Conservation (phyloP, 2,797 vertebrate genomes). For the Parauchenoglanis ngamensis region DNA sequence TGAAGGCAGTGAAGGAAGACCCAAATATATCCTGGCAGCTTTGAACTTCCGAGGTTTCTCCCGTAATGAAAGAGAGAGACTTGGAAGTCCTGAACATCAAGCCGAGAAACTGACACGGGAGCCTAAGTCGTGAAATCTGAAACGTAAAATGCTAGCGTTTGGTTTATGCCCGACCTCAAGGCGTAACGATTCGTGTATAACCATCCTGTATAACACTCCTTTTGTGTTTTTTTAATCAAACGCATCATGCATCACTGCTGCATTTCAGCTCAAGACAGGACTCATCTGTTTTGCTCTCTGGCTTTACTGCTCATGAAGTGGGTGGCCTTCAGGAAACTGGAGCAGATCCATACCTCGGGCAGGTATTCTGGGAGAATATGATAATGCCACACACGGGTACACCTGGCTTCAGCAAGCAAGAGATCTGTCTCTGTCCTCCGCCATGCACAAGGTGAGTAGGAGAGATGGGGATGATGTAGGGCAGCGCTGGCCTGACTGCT, state of each 20-base stretch:
- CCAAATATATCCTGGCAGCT: slow-evolving; percentile 42
- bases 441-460: slow-evolving; percentile 23
- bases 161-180: not conserved
- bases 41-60: slow-evolving; percentile 25
- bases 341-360: slow-evolving; percentile 36
- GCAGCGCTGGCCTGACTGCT: slow-evolving; percentile 46
- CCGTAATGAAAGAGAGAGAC: slow-evolving; percentile 8
- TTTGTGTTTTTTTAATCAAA: not conserved
- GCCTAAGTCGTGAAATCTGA: not conserved
- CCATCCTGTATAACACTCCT: not conserved
- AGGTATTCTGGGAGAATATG: slow-evolving; percentile 43
- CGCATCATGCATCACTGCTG: not conserved
- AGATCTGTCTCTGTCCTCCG: slow-evolving; percentile 37
- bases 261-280: not conserved
- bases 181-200: not conserved
- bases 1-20: slow-evolving; percentile 39
- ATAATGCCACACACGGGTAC: slow-evolving; percentile 40
- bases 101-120: not conserved
- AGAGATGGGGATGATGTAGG: slow-evolving; percentile 31
- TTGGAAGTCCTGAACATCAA: not conserved
- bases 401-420: slow-evolving; percentile 33
- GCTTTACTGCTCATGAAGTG: slow-evolving; percentile 11
- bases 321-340: slow-evolving; percentile 48
- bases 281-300: slow-evolving; percentile 9
- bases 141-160: not conserved